Evolutionary conservation across 2,113 vertebrate genomes (phyloP).

Genomic region (Polypterus senegalus): DNA sequence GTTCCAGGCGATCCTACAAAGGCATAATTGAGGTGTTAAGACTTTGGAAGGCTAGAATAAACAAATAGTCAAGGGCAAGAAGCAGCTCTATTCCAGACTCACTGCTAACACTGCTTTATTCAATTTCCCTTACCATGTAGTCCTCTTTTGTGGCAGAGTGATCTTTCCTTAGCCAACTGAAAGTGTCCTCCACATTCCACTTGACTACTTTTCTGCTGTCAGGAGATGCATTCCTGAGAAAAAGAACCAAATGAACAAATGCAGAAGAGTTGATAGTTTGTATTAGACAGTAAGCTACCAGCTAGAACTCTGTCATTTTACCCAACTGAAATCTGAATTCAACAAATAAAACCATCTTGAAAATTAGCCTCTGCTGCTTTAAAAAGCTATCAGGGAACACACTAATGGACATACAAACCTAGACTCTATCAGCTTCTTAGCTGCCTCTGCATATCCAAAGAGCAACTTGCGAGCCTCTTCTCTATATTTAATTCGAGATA

Average conservation of each 20-base stretch:
- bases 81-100: neutral
- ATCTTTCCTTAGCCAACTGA: slow-evolving; percentile 93
- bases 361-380: fast-evolving
- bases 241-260: neutral
- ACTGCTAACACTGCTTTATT: neutral
- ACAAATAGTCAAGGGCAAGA: neutral
- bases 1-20: slow-evolving; percentile 83
- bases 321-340: too few relatives aligned
- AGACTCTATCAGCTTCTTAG: slow-evolving; percentile 91
- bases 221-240: slow-evolving; percentile 77
- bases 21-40: neutral
- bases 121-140: slow-evolving; percentile 73
- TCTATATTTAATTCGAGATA: slow-evolving; percentile 94
- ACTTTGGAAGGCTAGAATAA: neutral
- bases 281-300: too few relatives aligned
- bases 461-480: slow-evolving; percentile 88
- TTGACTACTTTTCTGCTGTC: slow-evolving; percentile 96
- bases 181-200: slow-evolving; percentile 96
- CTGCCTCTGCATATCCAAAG: slow-evolving; percentile 93
- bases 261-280: too few relatives aligned
- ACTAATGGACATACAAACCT: slow-evolving; percentile 46
- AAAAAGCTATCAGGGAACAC: too few relatives aligned
- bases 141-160: slow-evolving; percentile 94
- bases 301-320: too few relatives aligned
- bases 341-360: neutral